Percentiles rank a stretch among this genome's conserved stretches.
Conservation (phyloP, 2,888 invertebrate genomes). For the Ophion ventricosus region DNA sequence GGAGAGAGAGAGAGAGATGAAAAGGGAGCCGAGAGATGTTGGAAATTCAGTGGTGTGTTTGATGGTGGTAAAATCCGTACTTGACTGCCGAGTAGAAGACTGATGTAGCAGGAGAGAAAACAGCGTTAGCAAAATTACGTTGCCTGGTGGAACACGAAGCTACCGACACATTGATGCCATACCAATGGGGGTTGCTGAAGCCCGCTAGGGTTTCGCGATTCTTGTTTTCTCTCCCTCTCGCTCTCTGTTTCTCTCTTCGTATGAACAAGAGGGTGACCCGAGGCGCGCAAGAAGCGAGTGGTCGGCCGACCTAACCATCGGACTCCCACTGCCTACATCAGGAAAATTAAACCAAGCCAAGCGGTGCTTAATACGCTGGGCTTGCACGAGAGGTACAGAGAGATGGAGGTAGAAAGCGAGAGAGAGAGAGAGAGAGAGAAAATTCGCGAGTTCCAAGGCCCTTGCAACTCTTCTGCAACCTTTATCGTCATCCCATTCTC, state of each 20-base stretch:
- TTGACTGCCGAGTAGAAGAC: slow-evolving; percentile 2
- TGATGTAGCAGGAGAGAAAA: slow-evolving; percentile 40
- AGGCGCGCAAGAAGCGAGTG: slow-evolving; percentile 72
- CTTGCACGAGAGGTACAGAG: slow-evolving; percentile 72
- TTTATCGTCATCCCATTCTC: slow-evolving; percentile 51
- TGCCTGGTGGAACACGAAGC: slow-evolving; percentile 45
- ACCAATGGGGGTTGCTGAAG: slow-evolving; percentile 71
- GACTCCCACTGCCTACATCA: slow-evolving; percentile 80
- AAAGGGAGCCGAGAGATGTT: neutral
- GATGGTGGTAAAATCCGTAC: slow-evolving; percentile 24
- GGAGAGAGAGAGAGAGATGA: neutral
- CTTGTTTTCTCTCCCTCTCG: slow-evolving; percentile 36
- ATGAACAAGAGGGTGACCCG: slow-evolving; percentile 75
- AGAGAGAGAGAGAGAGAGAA: slow-evolving; percentile 61
- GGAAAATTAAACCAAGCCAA: slow-evolving; percentile 83
- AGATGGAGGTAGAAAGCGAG: slow-evolving; percentile 23
- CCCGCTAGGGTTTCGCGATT: slow-evolving; percentile 63
- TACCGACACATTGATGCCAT: slow-evolving; percentile 63
- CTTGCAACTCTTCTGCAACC: slow-evolving; percentile 70
- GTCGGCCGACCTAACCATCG: slow-evolving; percentile 77
- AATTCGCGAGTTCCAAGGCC: slow-evolving; percentile 24
- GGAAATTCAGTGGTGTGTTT: slow-evolving; percentile 2
- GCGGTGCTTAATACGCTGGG: slow-evolving; percentile 82
- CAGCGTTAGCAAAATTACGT: slow-evolving; percentile 55
- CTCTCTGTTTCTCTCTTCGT: slow-evolving; percentile 68